A percentile compares a stretch with the other conserved stretches of the same genome.
phyloP scores from a whole-genome alignment of 1,140 invertebrate genomes.

The Orchestia grillus region DNA sequence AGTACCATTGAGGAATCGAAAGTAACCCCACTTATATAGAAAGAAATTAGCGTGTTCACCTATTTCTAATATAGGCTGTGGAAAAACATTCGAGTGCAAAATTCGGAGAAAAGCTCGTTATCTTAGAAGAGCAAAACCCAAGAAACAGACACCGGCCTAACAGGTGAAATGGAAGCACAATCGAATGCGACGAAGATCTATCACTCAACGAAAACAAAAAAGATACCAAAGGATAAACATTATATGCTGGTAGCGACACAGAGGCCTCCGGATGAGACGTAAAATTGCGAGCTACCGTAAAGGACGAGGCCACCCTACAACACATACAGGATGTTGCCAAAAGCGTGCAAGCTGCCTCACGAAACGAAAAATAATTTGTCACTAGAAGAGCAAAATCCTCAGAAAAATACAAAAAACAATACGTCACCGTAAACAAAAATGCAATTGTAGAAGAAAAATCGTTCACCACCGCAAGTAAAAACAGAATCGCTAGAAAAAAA shows the following conservation, averaged over 20 bases:
- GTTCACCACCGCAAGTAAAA: background rate
- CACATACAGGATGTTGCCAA: too few species aligned
- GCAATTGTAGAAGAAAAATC: background rate
- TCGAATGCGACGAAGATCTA: background rate
- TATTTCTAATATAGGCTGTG: too few species aligned
- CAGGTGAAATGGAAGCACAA: background rate
- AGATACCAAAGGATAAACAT: background rate
- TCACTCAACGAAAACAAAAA: background rate
- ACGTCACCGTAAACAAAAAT: background rate
- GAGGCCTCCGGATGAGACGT: background rate
- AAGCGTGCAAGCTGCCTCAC: too few species aligned
- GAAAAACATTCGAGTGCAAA: too few species aligned
- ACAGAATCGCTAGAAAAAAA: background rate
- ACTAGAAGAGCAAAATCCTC: background rate
- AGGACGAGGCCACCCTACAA: too few species aligned
- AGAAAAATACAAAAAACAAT: background rate
- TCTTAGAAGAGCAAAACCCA: background rate
- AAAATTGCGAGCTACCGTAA: background rate
- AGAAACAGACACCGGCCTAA: background rate
- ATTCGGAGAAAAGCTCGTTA: background rate
- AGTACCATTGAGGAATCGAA: too few species aligned
- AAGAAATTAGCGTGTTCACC: too few species aligned
- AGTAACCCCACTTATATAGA: too few species aligned
- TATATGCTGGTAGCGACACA: background rate
- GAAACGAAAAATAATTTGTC: background rate